phyloP scores from a whole-genome alignment of 2,888 invertebrate species.

The Penaeus monodon region DNA sequence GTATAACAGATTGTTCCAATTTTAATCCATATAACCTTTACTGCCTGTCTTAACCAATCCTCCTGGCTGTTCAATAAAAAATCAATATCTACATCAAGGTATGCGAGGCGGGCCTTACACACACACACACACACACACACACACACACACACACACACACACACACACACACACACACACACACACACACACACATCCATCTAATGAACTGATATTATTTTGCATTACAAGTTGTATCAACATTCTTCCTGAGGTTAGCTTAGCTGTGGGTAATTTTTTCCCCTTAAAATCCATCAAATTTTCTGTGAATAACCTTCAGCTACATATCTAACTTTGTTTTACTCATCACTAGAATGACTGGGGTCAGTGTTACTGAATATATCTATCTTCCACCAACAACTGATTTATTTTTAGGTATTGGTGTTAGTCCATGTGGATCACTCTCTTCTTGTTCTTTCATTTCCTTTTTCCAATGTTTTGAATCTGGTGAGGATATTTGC shows the following conservation, averaged over 20 bases:
- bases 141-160: too few species aligned
- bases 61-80: too few species aligned
- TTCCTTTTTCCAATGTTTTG: too few species aligned
- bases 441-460: neutral
- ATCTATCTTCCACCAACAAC: slow-evolving; percentile 31
- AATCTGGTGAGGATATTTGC: too few species aligned
- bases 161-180: too few species aligned
- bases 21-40: too few species aligned
- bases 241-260: slow-evolving; percentile 13
- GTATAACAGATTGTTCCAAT: too few species aligned
- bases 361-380: too few species aligned
- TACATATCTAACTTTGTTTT: slow-evolving; percentile 28
- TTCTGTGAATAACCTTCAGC: slow-evolving; percentile 32
- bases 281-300: slow-evolving; percentile 22
- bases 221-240: slow-evolving; percentile 19
- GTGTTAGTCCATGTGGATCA: neutral
- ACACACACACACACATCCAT: too few species aligned
- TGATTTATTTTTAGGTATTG: neutral
- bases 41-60: too few species aligned
- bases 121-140: too few species aligned
- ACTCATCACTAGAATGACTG: slow-evolving; percentile 2
- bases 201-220: too few species aligned
- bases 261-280: slow-evolving; percentile 23
- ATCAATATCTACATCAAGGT: neutral
- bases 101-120: neutral